phyloP scores from a whole-genome alignment of 2,888 invertebrate species.

The Zygothrica quintamaculata region DNA sequence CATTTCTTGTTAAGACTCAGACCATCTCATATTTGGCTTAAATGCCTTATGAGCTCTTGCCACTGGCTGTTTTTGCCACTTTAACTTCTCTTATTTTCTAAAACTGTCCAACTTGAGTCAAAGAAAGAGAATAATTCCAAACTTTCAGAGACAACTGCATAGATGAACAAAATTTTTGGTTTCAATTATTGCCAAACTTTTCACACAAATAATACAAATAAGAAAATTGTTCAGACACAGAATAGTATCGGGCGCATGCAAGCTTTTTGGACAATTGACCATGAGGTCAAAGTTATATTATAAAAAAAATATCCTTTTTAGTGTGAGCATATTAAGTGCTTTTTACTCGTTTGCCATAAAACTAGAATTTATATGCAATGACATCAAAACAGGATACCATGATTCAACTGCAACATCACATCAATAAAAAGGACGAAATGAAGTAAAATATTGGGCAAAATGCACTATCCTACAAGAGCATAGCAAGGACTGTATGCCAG shows the following conservation, averaged over 20 bases:
- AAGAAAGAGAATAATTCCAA: slow-evolving; percentile 55
- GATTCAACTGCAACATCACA: too few species aligned
- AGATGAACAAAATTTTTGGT: slow-evolving; percentile 65
- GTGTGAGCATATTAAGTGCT: slow-evolving; percentile 6
- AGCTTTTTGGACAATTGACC: slow-evolving; percentile 4
- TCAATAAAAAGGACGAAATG: too few species aligned
- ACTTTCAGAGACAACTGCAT: slow-evolving; percentile 58
- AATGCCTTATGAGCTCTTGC: slow-evolving; percentile 26
- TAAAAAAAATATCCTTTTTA: too few species aligned
- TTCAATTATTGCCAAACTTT: slow-evolving; percentile 78
- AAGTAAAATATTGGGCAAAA: too few species aligned
- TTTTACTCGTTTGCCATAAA: slow-evolving; percentile 17
- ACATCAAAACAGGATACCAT: too few species aligned
- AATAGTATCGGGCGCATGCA: background rate
- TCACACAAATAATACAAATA: slow-evolving; percentile 53
- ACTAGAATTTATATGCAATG: too few species aligned
- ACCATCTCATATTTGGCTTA: slow-evolving; percentile 31
- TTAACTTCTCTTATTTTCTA: slow-evolving; percentile 68
- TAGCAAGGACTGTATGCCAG: too few species aligned
- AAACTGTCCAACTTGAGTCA: slow-evolving; percentile 52
- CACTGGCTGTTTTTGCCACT: slow-evolving; percentile 53
- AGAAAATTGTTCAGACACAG: slow-evolving; percentile 8
- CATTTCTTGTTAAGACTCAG: slow-evolving; percentile 11
- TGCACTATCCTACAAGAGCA: too few species aligned
- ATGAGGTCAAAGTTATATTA: background rate